Conservation (phyloP, 2,797 vertebrate genomes). For the Zalophus californianus region DNA sequence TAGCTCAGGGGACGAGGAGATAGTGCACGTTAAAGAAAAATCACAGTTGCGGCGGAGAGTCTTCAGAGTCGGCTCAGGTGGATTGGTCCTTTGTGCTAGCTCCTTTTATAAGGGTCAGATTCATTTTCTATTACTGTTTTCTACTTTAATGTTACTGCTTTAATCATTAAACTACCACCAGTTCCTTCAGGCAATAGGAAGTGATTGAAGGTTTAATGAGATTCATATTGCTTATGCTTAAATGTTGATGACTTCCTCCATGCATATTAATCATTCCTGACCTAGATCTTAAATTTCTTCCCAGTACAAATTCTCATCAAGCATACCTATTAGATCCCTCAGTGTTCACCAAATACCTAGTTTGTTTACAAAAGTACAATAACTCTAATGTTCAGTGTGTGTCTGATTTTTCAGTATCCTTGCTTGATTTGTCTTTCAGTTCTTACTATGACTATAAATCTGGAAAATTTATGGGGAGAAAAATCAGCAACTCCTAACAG, state of each 20-base stretch:
- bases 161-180: constrained; percentile 80
- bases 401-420: constrained; percentile 56
- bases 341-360: constrained; percentile 52
- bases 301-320: constrained; percentile 65
- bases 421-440: constrained; percentile 44
- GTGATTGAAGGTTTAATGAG: constrained; percentile 82
- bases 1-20: not conserved
- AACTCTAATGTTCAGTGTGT: constrained; percentile 21
- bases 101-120: constrained; percentile 72
- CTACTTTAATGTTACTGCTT: constrained; percentile 81
- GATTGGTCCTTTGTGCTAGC: constrained; percentile 53
- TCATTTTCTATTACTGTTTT: constrained; percentile 78
- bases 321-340: constrained; percentile 50
- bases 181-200: constrained; percentile 82
- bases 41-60: not conserved
- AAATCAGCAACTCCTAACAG: constrained; percentile 49
- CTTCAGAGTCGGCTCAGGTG: constrained; percentile 10
- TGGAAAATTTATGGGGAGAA: constrained; percentile 58
- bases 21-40: not conserved
- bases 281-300: constrained; percentile 81
- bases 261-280: constrained; percentile 82
- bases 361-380: constrained; percentile 61
- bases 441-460: constrained; percentile 39
- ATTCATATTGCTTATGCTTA: constrained; percentile 78
- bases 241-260: constrained; percentile 83